Evolutionary conservation across 2,888 invertebrate species (phyloP).

Genomic region (Ochlodes sylvanus): DNA sequence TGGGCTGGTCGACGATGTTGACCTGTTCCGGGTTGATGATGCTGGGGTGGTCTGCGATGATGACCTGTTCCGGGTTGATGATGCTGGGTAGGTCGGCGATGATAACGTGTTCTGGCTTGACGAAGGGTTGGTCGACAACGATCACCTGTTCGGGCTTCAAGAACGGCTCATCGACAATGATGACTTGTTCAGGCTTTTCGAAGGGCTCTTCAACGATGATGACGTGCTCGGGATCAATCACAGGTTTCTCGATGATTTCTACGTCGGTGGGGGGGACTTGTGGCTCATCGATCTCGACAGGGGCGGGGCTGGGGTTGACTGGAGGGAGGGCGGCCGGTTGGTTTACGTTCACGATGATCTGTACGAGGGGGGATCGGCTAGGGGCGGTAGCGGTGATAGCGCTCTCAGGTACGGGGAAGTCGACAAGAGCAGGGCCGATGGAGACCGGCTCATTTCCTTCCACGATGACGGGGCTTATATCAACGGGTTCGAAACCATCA

Average conservation of each 20-base stretch:
- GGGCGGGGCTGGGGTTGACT: conserved; percentile 36
- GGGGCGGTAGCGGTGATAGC: not conserved
- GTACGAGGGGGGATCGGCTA: conserved; percentile 46
- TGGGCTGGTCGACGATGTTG: conserved; percentile 46
- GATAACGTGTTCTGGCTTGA: conserved; percentile 48
- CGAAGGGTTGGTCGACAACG: conserved; percentile 42
- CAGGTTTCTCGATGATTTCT: conserved; percentile 35
- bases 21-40: conserved; percentile 20
- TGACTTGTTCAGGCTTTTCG: conserved; percentile 29
- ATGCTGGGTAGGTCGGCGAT: conserved; percentile 53
- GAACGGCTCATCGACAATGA: conserved; percentile 47
- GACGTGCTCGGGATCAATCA: conserved; percentile 32
- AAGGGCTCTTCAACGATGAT: conserved; percentile 44
- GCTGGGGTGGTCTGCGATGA: conserved; percentile 48
- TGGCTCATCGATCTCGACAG: conserved; percentile 43
- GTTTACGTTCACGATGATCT: conserved; percentile 49
- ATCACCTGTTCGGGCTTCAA: conserved; percentile 36
- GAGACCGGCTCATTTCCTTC: conserved; percentile 36
- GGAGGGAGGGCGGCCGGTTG: not conserved
- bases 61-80: conserved; percentile 32
- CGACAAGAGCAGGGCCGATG: conserved; percentile 41
- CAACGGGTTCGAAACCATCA: conserved; percentile 33
- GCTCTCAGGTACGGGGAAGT: conserved; percentile 19
- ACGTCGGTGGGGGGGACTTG: conserved; percentile 39
- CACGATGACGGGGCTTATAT: conserved; percentile 39